Evolutionary conservation across 1,140 invertebrate species (phyloP).

Genomic region (Drosophila mojavensis): DNA sequence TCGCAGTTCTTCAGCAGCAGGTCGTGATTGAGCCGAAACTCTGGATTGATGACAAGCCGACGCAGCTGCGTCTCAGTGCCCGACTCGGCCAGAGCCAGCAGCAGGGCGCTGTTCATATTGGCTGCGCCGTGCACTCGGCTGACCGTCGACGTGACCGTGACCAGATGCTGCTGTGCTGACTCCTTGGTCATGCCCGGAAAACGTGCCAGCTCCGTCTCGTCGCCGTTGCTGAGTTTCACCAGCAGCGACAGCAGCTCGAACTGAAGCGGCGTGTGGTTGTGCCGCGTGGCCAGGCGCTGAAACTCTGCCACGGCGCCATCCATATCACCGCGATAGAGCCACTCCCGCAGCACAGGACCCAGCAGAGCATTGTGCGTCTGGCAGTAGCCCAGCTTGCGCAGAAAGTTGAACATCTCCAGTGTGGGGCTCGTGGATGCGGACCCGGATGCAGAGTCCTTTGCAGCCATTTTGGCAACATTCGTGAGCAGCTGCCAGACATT

Average conservation of each 20-base stretch:
- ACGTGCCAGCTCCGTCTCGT: constrained; percentile 45
- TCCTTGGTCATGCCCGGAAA: constrained; percentile 32
- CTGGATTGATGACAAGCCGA: constrained; percentile 82
- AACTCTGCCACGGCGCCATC: constrained; percentile 81
- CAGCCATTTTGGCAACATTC: constrained; percentile 67
- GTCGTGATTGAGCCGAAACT: constrained; percentile 76
- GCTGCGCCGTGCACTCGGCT: constrained; percentile 74
- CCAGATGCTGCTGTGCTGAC: constrained; percentile 72
- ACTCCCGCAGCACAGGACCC: constrained; percentile 84
- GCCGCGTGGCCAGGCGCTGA: constrained; percentile 63
- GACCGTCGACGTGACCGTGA: constrained; percentile 74
- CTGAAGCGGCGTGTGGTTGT: constrained; percentile 84
- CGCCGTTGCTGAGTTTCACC: constrained; percentile 71
- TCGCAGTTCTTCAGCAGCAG: constrained; percentile 74
- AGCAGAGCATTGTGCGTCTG: constrained; percentile 82
- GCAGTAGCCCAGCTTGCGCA: constrained; percentile 84
- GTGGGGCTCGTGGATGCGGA: constrained; percentile 50
- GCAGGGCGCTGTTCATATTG: constrained; percentile 75
- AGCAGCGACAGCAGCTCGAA: constrained; percentile 84
- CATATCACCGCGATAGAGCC: constrained; percentile 84
- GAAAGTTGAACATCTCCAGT: constrained; percentile 59
- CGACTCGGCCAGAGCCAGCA: constrained; percentile 84
- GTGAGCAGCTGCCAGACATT: constrained; percentile 84
- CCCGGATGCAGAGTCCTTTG: neutral
- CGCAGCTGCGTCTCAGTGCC: constrained; percentile 82